Evolutionary conservation across 1,140 invertebrate species (phyloP), one percentile per base, ranked within the genome.

Genomic region (Drosophila grimshawi): DNA sequence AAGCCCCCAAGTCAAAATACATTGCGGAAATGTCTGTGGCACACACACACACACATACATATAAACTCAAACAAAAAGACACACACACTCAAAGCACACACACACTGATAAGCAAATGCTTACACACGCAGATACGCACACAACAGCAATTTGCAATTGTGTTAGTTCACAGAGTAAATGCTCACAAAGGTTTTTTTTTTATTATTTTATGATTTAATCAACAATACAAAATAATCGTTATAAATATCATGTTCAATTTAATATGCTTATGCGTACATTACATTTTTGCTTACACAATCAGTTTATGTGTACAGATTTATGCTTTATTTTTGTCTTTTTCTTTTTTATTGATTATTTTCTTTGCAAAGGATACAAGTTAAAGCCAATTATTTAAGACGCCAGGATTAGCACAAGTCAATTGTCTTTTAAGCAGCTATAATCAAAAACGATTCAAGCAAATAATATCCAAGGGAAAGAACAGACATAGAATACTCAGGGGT

Each of bases 1-100:
- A 78, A 78, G 85, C 69, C 78, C 80, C 60, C 80, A 85, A 89
- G 86, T 85, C 85, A 78, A 81, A 89, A 89, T 85, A 89, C 85
- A 74, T 82, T 73, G 76, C 76, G 83, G 83, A 86, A 83, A 82
- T 80, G 83, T 76, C 71, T 86, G 64, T 48, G 80, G 61, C 80
- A 72, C 48, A 63, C 78, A 67, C 56, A 75, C 33, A 59, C 60
- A 30, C 11, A 8, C 39, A 59, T 29, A 10, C 43, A 63, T 33
- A 45, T 33, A 37, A 19, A 30, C 11, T 32, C 4, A 32, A 5
- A 35, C 4, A 37, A 3, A 37, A 8, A 48, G 10, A 52, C n/a
- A 33, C 8, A 10, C 3, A 39, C 6, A 39, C 30, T n/a, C 32
- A n/a, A n/a, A n/a, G n/a, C n/a, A n/a, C n/a, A 43, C 29, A 66